Evolutionary conservation across 1,140 invertebrate species (phyloP).

Genomic region (Platorchestia sp.): DNA sequence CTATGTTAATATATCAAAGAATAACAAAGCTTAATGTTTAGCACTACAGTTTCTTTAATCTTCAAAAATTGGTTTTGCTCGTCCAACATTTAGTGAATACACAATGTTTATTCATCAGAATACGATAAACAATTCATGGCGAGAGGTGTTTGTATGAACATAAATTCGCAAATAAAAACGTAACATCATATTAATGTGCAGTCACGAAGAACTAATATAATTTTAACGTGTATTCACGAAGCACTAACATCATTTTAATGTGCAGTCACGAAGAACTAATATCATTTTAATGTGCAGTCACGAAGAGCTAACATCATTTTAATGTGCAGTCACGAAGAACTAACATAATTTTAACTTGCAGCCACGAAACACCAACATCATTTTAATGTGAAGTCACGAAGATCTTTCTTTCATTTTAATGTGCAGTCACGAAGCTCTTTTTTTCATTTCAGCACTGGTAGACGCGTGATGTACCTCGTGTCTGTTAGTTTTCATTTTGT

Average conservation of each 20-base stretch:
- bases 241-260: neutral
- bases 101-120: neutral
- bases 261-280: neutral
- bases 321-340: neutral
- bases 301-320: neutral
- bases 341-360: neutral
- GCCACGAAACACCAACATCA: neutral
- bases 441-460: conserved; percentile 14
- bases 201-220: neutral
- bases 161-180: neutral
- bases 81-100: neutral
- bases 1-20: no score
- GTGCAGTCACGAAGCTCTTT: neutral
- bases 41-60: neutral
- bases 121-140: neutral
- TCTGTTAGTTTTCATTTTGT: conserved; percentile 1
- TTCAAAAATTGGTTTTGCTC: neutral
- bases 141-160: neutral
- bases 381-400: neutral
- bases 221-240: neutral
- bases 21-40: no score
- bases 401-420: neutral
- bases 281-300: neutral
- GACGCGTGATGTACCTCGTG: conserved; percentile 13
- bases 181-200: neutral